Base-by-base conservation (phyloP, 2,113 vertebrate genomes). In the Burhinus bistriatus region DNA sequence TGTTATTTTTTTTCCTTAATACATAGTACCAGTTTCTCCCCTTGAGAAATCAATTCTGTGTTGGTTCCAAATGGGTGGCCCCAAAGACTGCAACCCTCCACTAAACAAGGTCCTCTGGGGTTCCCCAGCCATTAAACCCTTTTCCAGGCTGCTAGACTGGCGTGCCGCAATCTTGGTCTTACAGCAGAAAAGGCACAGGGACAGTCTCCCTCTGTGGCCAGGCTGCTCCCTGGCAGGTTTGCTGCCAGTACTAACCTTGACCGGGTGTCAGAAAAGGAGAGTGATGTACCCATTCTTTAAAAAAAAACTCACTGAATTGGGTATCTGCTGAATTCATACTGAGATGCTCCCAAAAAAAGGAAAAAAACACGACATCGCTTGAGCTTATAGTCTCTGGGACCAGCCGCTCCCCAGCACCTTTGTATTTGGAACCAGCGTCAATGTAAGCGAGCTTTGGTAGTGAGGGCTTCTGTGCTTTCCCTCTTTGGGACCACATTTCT, bases 21-120 rank as follows among this genome's bases (percentile, higher is more conserved):
- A 11, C 16, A n/a, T 20, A 52, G 26, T 29, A 71, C 68, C 26
- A 15, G 8, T 90, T 93, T 77, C 36, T 68, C 30, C 71, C 80
- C 93, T 73, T 83, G 87, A 95, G 89, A 86, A 94, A 94, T 91
- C 52, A 95, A 81, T 66, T 94, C 58, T 61, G 64, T 29, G 8
- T 49, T 90, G 36, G 81, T 91, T 95, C 84, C 93, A 89, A 95
- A 77, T 26, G 77, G 84, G 77, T 89, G 85, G 77, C 51, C 83
- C 72, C 54, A 66, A 84, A 92, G 65, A 49, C 8, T 34, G 20
- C 27, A 71, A 4, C 42, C 30, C 12, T 61, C 21, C 29, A 11
- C 51, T 75, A 84, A 92, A 83, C 77, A 92, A 91, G 40, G 47
- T 87, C 72, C n/a, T 89, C 27, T 21, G 64, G 26, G 80, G 38